Evolutionary conservation across 2,888 invertebrate genomes (phyloP).

Genomic region (Temnothorax unifasciatus): DNA sequence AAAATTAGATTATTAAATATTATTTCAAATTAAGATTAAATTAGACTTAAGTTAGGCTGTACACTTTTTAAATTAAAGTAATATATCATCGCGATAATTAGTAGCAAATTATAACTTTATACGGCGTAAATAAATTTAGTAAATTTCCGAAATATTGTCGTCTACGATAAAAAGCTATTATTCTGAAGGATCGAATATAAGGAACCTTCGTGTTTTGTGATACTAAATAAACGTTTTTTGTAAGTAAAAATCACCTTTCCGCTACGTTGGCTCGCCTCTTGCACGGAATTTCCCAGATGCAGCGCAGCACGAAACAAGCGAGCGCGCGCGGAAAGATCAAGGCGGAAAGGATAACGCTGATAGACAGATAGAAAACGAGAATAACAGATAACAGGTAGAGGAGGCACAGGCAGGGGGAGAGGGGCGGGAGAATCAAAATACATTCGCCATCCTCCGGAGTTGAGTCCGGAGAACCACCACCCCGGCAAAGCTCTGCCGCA

Average conservation of each 20-base stretch:
- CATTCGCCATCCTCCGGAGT: constrained; percentile 68
- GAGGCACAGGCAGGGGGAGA: background rate
- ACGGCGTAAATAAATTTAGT: background rate
- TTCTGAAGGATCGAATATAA: background rate
- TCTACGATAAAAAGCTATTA: background rate
- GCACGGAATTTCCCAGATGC: background rate
- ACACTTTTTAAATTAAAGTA: background rate
- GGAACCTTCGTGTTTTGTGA: background rate
- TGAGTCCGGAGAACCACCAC: constrained; percentile 63
- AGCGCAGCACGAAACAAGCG: constrained; percentile 16
- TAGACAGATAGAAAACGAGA: constrained; percentile 48
- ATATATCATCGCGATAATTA: background rate
- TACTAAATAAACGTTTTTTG: constrained; percentile 12
- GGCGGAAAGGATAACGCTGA: constrained; percentile 40
- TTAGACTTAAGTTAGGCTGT: background rate
- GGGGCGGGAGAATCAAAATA: constrained; percentile 54
- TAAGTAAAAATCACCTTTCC: constrained; percentile 26
- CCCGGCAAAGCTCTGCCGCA: constrained; percentile 66
- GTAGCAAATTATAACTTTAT: background rate
- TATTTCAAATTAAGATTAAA: background rate
- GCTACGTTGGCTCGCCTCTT: constrained; percentile 2
- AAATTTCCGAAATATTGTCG: background rate
- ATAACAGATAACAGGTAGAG: background rate
- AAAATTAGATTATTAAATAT: background rate
- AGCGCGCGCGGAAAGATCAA: constrained; percentile 34